A percentile compares a stretch with the other conserved stretches of the same genome.
Conservation (phyloP, 1,140 invertebrate genomes). For the Spodoptera litura region DNA sequence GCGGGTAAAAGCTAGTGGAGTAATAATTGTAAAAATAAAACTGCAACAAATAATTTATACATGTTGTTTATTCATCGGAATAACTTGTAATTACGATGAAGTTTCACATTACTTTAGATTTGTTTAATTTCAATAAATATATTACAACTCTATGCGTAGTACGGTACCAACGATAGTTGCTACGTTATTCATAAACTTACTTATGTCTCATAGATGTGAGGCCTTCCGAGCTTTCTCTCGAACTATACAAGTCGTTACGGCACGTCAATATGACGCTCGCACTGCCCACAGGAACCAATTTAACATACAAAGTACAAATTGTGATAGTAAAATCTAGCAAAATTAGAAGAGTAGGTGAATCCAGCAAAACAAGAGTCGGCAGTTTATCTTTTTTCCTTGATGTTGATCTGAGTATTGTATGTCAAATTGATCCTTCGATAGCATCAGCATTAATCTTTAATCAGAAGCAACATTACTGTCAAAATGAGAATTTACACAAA, state of each 20-base stretch:
- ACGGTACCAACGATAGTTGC: constrained; percentile 16
- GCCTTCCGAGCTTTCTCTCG: background rate
- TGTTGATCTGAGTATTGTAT: too few relatives aligned
- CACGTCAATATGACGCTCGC: constrained; percentile 7
- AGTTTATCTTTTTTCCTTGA: too few relatives aligned
- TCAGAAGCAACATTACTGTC: too few relatives aligned
- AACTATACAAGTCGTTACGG: background rate
- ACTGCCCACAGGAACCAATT: background rate
- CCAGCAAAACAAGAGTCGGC: too few relatives aligned
- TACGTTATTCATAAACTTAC: constrained; percentile 25
- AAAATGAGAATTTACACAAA: too few relatives aligned
- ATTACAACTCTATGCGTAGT: constrained; percentile 73
- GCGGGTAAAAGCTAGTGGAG: too few relatives aligned
- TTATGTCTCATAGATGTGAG: constrained; percentile 13
- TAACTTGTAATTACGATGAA: constrained; percentile 70
- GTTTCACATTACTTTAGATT: constrained; percentile 62
- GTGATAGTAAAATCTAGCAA: too few relatives aligned
- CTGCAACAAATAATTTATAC: constrained; percentile 61
- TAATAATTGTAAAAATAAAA: constrained; percentile 39
- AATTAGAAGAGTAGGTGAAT: too few relatives aligned
- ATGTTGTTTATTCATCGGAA: constrained; percentile 81
- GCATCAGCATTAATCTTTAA: too few relatives aligned
- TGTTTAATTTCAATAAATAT: constrained; percentile 74
- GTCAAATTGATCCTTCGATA: too few relatives aligned
- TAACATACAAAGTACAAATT: background rate